Evolutionary conservation across 2,797 vertebrate species (phyloP), one percentile per base, ranked within the genome.

Genomic region (Gadopsis bispinosus): DNA sequence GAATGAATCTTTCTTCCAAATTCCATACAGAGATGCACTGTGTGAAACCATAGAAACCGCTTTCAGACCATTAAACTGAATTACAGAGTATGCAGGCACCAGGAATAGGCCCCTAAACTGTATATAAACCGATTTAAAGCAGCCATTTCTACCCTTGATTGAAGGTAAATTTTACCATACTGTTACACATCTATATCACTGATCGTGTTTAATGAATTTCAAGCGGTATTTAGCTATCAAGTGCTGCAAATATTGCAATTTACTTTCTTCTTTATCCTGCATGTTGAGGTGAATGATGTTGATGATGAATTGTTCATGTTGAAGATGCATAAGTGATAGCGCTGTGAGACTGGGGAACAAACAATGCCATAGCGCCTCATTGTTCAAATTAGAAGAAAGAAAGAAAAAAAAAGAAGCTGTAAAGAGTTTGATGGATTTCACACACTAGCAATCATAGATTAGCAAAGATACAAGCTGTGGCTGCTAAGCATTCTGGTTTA

Each of bases 1-100:
- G 83, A 88, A 90, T 88, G 81, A 84, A 84, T 86, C 83, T 73
- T 89, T 91, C 80, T 88, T 93, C 55, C 63, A 78, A 75, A 86
- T 89, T 85, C 88, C 81, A 87, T 85, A 89, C 75, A 85, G 77
- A 83, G 67, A 82, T 79, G 81, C 68, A 79, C 86, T 87, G 85
- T 89, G 74, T 78, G 76, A 88, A 88, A 68, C 84, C 73, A 89
- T 79, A 87, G 79, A 79, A 84, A 83, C 85, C 84, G 69, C 67
- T 88, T 54, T 87, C 73, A 86, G 82, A 77, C 64, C 80, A 83
- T 69, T 72, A 69, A 70, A 86, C 56, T 72, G 63, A 74, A 70
- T 75, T 43, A 55, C 47, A 75, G 19, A 74, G 43, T 50, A 35
- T 55, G 29, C 35, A 39, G 29, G 39, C 54, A 69, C 43, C 37